Evolutionary conservation across 64 coral and sea anemone species (phyloP).

Genomic region (Anthopleura sola): DNA sequence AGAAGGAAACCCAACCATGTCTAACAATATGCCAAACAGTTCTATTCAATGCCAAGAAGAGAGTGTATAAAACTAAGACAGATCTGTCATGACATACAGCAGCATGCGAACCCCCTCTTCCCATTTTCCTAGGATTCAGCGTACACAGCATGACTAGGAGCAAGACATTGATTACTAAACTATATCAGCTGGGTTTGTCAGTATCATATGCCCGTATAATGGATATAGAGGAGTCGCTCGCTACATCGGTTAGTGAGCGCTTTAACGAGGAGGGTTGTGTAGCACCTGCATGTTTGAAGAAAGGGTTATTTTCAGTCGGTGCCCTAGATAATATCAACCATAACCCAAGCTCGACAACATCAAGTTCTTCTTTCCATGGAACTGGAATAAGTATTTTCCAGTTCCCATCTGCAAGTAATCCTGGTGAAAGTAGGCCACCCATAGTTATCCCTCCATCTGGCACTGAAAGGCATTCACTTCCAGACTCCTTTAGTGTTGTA

Average conservation of each 20-base stretch:
- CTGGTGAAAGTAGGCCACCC: constrained; percentile 20
- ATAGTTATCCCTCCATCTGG: constrained; percentile 15
- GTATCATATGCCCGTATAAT: constrained; percentile 52
- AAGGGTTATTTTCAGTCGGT: constrained; percentile 46
- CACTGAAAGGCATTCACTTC: constrained; percentile 8
- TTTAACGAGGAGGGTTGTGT: constrained; percentile 43
- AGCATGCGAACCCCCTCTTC: constrained; percentile 36
- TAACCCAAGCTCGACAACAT: constrained; percentile 48
- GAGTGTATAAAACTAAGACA: constrained; percentile 2
- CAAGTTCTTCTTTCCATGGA: constrained; percentile 52
- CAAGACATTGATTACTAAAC: constrained; percentile 44
- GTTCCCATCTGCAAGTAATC: constrained; percentile 19
- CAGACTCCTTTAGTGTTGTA: constrained; percentile 37
- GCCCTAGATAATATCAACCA: constrained; percentile 56
- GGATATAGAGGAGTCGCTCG: constrained; percentile 35
- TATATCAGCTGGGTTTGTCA: constrained; percentile 35
- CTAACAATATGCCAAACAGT: constrained; percentile 33
- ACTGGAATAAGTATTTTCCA: constrained; percentile 47
- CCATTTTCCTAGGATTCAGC: constrained; percentile 48
- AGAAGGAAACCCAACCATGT: constrained; percentile 20
- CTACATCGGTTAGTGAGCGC: constrained; percentile 27
- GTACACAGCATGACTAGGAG: constrained; percentile 44
- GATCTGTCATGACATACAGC: background rate
- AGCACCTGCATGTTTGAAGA: constrained; percentile 30
- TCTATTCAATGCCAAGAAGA: constrained; percentile 47